phyloP scores from a whole-genome alignment of 2,797 vertebrate species.

The Molossus alvarezi region DNA sequence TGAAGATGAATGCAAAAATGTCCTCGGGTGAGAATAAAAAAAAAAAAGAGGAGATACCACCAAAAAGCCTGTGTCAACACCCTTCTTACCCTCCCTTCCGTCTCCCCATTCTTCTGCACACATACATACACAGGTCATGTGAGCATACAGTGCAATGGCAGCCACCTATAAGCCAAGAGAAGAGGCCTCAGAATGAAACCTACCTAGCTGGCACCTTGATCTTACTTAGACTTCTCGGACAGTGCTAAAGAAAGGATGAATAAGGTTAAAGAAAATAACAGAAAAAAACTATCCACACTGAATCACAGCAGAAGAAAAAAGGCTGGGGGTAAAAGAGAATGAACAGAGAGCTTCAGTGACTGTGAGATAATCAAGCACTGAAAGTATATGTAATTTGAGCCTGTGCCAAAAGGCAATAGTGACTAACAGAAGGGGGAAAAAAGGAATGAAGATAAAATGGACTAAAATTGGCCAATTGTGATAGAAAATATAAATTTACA shows the following conservation, averaged over 20 bases:
- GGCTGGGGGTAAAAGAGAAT: background rate
- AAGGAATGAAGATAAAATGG: background rate
- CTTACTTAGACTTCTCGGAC: background rate
- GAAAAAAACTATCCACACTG: conserved; percentile 23
- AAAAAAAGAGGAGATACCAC: background rate
- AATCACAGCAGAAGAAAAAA: background rate
- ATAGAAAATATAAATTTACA: conserved; percentile 35
- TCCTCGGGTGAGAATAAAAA: no score
- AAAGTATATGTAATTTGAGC: background rate
- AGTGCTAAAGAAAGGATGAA: background rate
- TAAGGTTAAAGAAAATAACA: background rate
- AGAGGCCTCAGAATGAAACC: conserved; percentile 51
- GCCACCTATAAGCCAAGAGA: background rate
- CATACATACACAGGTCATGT: no score
- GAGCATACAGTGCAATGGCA: background rate
- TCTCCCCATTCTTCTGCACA: background rate
- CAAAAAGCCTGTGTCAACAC: background rate
- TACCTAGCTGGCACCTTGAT: background rate
- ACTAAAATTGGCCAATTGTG: background rate
- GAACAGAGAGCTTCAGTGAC: background rate
- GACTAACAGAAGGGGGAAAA: background rate
- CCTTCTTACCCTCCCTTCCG: no score
- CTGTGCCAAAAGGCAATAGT: background rate
- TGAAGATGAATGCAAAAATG: no score
- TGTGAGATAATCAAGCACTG: background rate